These are phyloP conservation scores for Drosophila demipolita DNA, from an alignment of 2,888 invertebrate species.

Conservation along the genomic window DNA sequence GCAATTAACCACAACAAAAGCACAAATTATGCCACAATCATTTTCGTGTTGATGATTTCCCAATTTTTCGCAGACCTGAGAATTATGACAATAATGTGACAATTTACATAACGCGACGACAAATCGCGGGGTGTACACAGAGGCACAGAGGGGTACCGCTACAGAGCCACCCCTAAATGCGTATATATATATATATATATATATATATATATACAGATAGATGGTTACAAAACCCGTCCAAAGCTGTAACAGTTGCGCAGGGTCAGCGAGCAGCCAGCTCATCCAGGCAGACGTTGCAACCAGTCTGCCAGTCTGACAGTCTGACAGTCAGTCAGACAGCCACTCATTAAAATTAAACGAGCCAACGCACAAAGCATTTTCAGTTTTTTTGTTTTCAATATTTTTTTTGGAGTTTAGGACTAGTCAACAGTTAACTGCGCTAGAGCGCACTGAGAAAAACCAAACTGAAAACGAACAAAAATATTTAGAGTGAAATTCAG, in stretches of 20 bases:
- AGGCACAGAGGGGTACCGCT: not conserved
- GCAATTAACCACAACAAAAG: constrained; percentile 78
- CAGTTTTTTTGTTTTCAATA: not conserved
- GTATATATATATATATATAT: not conserved
- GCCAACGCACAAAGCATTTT: constrained; percentile 64
- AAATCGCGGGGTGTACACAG: constrained; percentile 56
- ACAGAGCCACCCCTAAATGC: constrained; percentile 54
- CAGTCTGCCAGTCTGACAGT: constrained; percentile 1
- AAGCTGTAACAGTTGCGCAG: constrained; percentile 70
- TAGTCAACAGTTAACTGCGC: constrained; percentile 16
- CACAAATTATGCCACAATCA: constrained; percentile 69
- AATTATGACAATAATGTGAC: constrained; percentile 76
- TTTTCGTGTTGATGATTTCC: constrained; percentile 62
- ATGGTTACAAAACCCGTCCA: constrained; percentile 50
- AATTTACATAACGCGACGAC: constrained; percentile 64
- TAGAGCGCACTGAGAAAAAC: constrained; percentile 8
- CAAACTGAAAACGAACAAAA: not conserved
- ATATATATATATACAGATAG: not conserved
- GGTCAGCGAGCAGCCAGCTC: constrained; percentile 39
- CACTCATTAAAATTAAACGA: constrained; percentile 82
- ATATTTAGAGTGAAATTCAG: not conserved
- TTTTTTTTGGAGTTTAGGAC: not conserved
- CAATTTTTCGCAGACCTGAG: constrained; percentile 48
- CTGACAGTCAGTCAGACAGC: constrained; percentile 35
- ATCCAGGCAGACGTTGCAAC: constrained; percentile 17